A percentile compares a stretch with the other conserved stretches of the same genome.
phyloP scores from a whole-genome alignment of 2,113 vertebrate genomes.

The Nematolebias whitei region DNA sequence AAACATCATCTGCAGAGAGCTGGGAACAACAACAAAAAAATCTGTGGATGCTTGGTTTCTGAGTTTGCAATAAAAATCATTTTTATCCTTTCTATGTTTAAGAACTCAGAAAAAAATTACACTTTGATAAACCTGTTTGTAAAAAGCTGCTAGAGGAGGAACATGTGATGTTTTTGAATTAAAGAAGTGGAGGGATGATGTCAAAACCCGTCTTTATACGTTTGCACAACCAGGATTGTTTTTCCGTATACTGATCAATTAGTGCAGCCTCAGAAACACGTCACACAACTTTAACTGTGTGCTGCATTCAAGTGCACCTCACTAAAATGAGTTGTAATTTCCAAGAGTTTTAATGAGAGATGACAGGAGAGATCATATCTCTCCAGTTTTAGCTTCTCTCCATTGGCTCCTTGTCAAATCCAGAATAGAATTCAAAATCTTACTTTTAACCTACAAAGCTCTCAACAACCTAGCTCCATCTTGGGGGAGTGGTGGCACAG shows the following conservation, averaged over 20 bases:
- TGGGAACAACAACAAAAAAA: background rate
- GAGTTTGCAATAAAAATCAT: conserved; percentile 55
- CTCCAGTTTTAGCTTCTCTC: no score
- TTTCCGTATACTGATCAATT: background rate
- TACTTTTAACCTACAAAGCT: no score
- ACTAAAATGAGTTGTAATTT: no score
- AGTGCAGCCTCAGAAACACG: background rate
- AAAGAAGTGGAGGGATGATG: conserved; percentile 6
- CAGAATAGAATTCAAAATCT: no score
- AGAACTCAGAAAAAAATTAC: conserved; percentile 22
- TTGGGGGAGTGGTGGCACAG: no score
- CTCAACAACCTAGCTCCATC: no score
- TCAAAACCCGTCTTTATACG: conserved; percentile 26
- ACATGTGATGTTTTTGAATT: conserved; percentile 47
- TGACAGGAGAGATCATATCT: no score
- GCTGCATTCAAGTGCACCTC: conserved; percentile 8
- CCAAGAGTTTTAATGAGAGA: no score
- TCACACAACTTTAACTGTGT: background rate
- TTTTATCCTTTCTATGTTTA: conserved; percentile 29
- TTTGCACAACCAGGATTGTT: background rate
- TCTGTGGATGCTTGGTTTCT: conserved; percentile 43
- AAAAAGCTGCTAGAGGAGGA: conserved; percentile 22
- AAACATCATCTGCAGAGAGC: conserved; percentile 49
- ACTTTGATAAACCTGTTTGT: conserved; percentile 21
- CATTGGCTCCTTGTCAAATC: no score